These are phyloP conservation scores for Rhynchomys soricoides DNA, from an alignment of 2,113 vertebrate genomes.

Conservation along the genomic window DNA sequence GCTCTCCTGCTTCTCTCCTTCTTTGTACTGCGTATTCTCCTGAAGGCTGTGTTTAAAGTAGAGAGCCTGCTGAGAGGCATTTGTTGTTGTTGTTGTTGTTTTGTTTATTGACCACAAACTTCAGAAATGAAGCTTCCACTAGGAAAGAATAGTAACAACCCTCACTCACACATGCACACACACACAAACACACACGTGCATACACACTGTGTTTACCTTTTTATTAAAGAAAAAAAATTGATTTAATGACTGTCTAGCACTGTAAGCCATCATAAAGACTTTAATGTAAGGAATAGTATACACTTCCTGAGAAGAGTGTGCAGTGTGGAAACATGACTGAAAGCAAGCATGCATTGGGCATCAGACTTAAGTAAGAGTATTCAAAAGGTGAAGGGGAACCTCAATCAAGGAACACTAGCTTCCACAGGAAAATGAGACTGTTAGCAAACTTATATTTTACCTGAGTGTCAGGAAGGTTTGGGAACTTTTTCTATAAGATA, in stretches of 20 bases:
- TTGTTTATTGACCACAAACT: not conserved
- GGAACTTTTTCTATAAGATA: not conserved
- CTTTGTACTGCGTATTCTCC: not conserved
- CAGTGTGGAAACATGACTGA: conserved; percentile 17
- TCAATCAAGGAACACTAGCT: not conserved
- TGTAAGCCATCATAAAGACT: conserved; percentile 38
- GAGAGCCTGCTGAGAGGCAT: not conserved
- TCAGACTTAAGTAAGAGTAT: not conserved
- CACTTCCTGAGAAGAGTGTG: conserved; percentile 47
- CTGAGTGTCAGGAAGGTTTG: not conserved
- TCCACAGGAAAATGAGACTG: conserved; percentile 13
- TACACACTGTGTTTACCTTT: not conserved
- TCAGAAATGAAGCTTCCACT: conserved; percentile 55
- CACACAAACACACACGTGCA: not conserved
- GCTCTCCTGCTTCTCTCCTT: conserved; percentile 52
- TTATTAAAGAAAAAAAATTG: conserved; percentile 7
- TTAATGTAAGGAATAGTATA: not conserved
- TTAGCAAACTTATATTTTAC: not conserved
- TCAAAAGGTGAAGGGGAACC: conserved; percentile 45
- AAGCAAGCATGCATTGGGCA: not conserved
- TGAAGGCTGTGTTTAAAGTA: conserved; percentile 46
- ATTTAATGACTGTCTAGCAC: not conserved
- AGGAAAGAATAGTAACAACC: conserved; percentile 26
- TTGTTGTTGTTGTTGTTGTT: no score
- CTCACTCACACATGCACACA: conserved; percentile 25